phyloP scores from a whole-genome alignment of 2,797 vertebrate species.

The Forpus xanthops region DNA sequence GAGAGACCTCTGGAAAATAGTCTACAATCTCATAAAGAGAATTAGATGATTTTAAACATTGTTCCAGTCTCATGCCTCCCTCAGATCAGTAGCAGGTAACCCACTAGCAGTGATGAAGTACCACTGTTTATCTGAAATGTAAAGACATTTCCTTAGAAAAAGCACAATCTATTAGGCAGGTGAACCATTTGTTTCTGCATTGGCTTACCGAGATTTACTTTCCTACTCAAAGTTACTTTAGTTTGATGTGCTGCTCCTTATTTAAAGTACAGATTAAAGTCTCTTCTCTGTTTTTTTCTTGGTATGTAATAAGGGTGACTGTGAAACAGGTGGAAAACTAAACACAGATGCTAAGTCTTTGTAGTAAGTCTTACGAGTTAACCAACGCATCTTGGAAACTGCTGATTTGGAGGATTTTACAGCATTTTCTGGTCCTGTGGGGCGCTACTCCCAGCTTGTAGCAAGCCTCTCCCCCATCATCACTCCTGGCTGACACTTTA shows the following conservation, averaged over 20 bases:
- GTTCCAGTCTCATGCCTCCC: not conserved
- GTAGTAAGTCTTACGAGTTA: not conserved
- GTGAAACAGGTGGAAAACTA: not conserved
- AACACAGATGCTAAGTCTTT: not conserved
- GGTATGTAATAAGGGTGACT: not conserved
- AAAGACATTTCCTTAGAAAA: not conserved
- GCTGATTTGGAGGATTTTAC: not conserved
- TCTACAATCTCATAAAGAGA: not conserved
- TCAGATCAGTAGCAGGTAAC: not conserved
- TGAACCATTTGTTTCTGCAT: not conserved
- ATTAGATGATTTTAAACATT: not conserved
- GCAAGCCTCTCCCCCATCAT: not conserved
- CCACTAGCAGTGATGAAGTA: not conserved
- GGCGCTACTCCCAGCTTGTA: fast-evolving
- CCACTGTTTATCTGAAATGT: not conserved
- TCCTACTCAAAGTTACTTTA: not conserved
- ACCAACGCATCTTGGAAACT: not conserved
- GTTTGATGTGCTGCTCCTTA: not conserved
- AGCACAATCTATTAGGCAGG: not conserved
- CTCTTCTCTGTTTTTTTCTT: not conserved
- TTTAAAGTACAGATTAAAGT: not conserved
- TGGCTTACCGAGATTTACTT: not conserved
- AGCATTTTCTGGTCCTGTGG: not conserved
- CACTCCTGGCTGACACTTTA: not conserved
- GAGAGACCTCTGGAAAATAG: not conserved